Evolutionary conservation across 2,113 vertebrate genomes (phyloP).

Genomic region (Hydrochoerus hydrochaeris): DNA sequence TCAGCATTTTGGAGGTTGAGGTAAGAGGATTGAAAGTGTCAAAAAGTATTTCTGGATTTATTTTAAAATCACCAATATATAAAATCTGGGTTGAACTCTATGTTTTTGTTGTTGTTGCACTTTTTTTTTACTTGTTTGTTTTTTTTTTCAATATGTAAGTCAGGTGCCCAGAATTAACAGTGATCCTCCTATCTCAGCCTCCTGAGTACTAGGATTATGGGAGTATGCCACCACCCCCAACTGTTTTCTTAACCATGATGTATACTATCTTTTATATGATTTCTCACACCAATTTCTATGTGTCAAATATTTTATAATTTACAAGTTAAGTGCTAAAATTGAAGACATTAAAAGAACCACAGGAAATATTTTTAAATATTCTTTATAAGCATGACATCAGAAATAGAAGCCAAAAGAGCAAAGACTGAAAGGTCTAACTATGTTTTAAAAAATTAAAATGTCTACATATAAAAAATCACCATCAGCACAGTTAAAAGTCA

Average conservation of each 20-base stretch:
- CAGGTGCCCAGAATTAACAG: not conserved
- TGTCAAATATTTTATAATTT: constrained; percentile 34
- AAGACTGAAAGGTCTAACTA: not conserved
- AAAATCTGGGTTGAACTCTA: not conserved
- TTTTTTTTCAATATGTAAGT: not conserved
- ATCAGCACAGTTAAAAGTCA: not conserved
- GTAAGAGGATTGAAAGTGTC: not conserved
- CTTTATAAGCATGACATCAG: not conserved
- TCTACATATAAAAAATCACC: not conserved
- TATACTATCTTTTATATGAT: not conserved
- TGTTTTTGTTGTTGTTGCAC: not conserved
- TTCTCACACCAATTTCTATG: not conserved
- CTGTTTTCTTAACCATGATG: not conserved
- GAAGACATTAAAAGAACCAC: constrained; percentile 5
- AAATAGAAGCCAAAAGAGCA: not conserved
- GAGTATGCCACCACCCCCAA: not conserved
- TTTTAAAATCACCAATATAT: not conserved
- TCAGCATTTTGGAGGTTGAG: not conserved
- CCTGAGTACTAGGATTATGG: not conserved
- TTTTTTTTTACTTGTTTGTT: not conserved
- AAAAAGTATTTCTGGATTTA: not conserved
- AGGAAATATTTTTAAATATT: constrained; percentile 8
- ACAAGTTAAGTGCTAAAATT: constrained; percentile 21
- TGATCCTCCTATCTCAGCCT: not conserved
- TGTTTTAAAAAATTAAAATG: not conserved